Base-by-base conservation (phyloP, 2,797 vertebrate genomes). In the Scleropages formosus region DNA sequence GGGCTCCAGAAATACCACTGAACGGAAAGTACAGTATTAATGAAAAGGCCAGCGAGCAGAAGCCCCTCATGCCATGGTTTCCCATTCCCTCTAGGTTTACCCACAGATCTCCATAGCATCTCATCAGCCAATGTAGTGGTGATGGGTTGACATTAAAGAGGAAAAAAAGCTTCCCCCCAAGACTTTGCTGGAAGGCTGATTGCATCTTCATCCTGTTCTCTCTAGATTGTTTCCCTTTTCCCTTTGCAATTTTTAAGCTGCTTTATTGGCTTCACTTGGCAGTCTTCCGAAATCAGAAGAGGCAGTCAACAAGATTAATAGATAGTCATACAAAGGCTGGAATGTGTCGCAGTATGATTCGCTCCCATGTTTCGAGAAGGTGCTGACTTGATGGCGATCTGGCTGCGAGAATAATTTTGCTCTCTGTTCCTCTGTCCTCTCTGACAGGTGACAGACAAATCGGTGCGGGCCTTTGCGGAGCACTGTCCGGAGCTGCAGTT, bases 401-500 rank as follows among this genome's bases (percentile, higher is more conserved):
- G 66, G 10, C 58, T 9, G 15, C 16, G 67, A 22, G 67, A 69
- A 13, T 51, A 69, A 53, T 47, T 15, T 18, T 27, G 10, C 16
- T 44, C 61, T 10, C 59, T 81, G 47, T 39, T 1, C 77, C 31
- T 22, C 71, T 0, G 65, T 2, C 85, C 12, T 82, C 73, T 83
- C 31, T 56, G 77, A 1, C 82, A 98, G 97, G 97, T 99, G 76
- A 97, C 96, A 22, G 96, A 99, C 88, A 92, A 91, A 65, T 97
- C 97, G 0, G 92, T 99, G 85, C 93, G 93, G 88, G 96, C 96
- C 0, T 96, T 98, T 83, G 96, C 96, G 3, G 96, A 98, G 77
- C 92, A 97, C 84, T 99, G 97, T 86, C 95, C 96, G 0, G 94
- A 97, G 83, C 91, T 99, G 81, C 96, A 96, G 86, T 97, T 95